phyloP scores from a whole-genome alignment of 2,797 vertebrate species.

The Melanotaenia nigrans region DNA sequence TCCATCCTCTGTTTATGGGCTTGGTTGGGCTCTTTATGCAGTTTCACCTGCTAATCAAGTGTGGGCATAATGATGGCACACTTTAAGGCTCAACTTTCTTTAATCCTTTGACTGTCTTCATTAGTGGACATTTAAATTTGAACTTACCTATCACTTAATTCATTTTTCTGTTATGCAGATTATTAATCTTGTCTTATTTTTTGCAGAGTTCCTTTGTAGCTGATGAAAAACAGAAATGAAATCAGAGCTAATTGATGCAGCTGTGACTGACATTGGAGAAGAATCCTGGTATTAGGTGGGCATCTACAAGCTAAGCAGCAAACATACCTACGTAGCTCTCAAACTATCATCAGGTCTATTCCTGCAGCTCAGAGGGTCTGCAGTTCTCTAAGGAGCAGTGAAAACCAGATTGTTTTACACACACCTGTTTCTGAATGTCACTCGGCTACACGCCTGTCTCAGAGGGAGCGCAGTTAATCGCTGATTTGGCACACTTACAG shows the following conservation, averaged over 20 bases:
- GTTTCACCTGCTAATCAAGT: no score
- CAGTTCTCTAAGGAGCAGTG: conserved; percentile 60
- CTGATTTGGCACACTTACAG: conserved; percentile 85
- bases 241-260: conserved; percentile 17
- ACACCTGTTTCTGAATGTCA: conserved; percentile 75
- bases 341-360: conserved; percentile 73
- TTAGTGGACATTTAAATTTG: no score
- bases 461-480: conserved; percentile 78
- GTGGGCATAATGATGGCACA: no score
- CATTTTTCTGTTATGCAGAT: no score
- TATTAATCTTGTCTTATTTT: no score
- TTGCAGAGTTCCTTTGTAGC: no score
- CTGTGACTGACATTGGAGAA: conserved; percentile 27
- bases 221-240: not conserved
- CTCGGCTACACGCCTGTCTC: conserved; percentile 81
- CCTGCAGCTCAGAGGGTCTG: conserved; percentile 55
- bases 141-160: no score
- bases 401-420: conserved; percentile 72
- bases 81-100: no score
- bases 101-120: no score
- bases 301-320: conserved; percentile 33
- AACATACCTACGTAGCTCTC: conserved; percentile 45
- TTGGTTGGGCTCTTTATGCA: no score
- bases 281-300: conserved; percentile 2
- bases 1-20: no score